Conservation (phyloP, 2,797 vertebrate genomes). For the Muraenolepis orangiensis region DNA sequence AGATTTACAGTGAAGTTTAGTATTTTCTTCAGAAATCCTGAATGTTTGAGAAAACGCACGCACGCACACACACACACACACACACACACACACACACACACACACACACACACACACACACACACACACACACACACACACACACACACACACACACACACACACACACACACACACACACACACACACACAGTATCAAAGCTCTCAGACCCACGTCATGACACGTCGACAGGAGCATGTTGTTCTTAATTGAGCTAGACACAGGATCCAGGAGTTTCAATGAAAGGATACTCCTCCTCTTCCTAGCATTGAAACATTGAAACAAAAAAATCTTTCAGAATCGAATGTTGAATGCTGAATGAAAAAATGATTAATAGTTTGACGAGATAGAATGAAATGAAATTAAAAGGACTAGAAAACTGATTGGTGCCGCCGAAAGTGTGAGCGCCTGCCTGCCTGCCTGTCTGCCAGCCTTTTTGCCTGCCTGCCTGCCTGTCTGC, state of each 20-base stretch:
- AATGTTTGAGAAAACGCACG: no score
- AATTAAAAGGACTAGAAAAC: not conserved
- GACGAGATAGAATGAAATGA: not conserved
- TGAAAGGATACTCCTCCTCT: not conserved
- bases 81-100: no score
- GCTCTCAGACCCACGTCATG: not conserved
- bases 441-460: no score
- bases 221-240: not conserved
- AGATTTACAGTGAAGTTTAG: no score
- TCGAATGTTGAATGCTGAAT: no score
- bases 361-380: not conserved
- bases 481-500: not conserved
- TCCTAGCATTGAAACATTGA: not conserved
- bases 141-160: not conserved
- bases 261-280: not conserved
- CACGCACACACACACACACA: no score
- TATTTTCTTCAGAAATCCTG: no score
- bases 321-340: not conserved
- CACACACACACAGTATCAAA: no score
- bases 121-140: not conserved
- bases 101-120: no score
- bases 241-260: not conserved
- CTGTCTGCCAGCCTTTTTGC: not conserved
- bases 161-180: not conserved
- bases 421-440: not conserved